Percentiles rank a stretch among this genome's conserved stretches.
phyloP scores from a whole-genome alignment of 2,113 vertebrate genomes.

The Dipodomys ordii region DNA sequence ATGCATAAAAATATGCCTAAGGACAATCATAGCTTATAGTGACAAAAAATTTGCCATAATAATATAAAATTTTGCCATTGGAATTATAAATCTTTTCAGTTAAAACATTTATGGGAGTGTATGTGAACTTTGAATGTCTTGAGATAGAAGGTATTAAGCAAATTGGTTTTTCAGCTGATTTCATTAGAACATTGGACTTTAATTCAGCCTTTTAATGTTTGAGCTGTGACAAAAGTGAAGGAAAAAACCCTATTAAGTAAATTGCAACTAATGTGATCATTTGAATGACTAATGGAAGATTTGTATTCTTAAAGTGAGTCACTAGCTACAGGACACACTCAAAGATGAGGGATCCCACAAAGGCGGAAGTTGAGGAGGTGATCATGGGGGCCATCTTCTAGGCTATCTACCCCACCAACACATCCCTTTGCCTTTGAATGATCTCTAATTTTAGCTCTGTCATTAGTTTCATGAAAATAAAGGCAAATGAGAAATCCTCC shows the following conservation, averaged over 20 bases:
- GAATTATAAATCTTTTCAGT: too few relatives aligned
- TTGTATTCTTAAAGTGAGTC: background rate
- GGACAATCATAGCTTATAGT: too few relatives aligned
- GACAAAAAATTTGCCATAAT: too few relatives aligned
- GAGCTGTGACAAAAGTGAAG: too few relatives aligned
- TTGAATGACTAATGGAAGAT: constrained; percentile 37
- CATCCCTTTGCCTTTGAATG: background rate
- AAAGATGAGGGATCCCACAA: background rate
- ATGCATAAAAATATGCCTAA: too few relatives aligned
- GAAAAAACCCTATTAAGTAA: constrained; percentile 27
- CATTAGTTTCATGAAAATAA: constrained; percentile 13
- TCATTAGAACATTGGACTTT: too few relatives aligned
- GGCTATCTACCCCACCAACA: background rate
- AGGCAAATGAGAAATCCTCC: constrained; percentile 29
- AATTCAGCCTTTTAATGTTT: too few relatives aligned
- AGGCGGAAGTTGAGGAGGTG: background rate
- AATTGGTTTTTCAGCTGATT: too few relatives aligned
- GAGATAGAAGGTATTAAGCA: too few relatives aligned
- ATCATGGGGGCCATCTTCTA: background rate
- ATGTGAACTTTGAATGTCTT: too few relatives aligned
- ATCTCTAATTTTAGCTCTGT: background rate
- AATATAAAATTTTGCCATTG: too few relatives aligned
- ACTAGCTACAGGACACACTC: background rate
- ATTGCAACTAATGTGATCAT: constrained; percentile 24
- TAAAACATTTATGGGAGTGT: too few relatives aligned